Conservation (phyloP, 2,113 vertebrate species). For the Silurus meridionalis region DNA sequence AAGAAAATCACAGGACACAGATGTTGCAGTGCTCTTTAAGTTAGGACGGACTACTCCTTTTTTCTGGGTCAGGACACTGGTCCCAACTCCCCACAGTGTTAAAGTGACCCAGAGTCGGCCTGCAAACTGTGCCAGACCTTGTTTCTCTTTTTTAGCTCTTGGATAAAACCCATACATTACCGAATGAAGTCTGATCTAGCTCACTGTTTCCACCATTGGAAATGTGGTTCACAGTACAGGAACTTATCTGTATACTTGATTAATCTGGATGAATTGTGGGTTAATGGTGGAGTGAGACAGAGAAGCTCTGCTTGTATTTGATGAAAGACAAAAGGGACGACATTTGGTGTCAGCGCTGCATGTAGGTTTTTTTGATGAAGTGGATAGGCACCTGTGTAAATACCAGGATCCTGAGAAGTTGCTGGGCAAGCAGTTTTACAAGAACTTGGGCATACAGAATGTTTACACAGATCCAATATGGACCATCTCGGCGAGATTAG, state of each 20-base stretch:
- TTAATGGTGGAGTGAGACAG: background rate
- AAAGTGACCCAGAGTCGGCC: constrained; percentile 29
- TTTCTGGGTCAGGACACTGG: constrained; percentile 31
- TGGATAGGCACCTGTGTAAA: constrained; percentile 7
- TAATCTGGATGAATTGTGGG: background rate
- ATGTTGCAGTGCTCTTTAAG: constrained; percentile 12
- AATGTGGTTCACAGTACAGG: background rate
- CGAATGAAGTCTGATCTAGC: background rate
- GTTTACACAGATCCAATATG: constrained; percentile 20
- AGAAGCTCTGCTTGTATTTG: background rate
- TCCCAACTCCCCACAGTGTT: background rate
- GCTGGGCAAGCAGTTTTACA: background rate
- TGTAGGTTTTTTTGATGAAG: constrained; percentile 13
- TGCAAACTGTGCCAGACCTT: background rate
- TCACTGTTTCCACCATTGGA: background rate
- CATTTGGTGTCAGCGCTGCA: background rate
- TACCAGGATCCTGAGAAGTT: background rate
- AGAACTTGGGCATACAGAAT: constrained; percentile 23
- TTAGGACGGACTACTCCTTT: background rate
- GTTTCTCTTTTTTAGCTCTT: background rate
- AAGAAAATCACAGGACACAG: constrained; percentile 27
- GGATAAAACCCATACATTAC: background rate
- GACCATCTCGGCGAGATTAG: background rate
- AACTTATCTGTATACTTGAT: background rate
- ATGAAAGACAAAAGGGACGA: background rate